Evolutionary conservation across 2,797 vertebrate genomes (phyloP).

Genomic region (Todus mexicanus): DNA sequence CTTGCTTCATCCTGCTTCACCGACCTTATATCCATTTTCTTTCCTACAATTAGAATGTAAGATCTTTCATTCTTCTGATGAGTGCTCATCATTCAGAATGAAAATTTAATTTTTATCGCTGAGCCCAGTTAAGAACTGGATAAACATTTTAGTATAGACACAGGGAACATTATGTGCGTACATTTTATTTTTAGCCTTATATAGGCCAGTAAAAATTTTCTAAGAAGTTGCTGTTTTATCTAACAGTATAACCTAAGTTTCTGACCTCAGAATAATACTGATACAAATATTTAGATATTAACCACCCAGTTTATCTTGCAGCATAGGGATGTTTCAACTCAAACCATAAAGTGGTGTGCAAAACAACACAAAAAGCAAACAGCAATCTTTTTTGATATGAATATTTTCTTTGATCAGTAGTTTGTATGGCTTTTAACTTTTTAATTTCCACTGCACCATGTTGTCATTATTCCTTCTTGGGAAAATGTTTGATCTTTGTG

Average conservation of each 20-base stretch:
- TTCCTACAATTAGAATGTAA: neutral
- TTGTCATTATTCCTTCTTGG: neutral
- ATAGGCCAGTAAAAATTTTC: neutral
- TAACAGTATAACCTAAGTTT: neutral
- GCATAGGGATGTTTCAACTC: neutral
- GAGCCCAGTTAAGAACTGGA: neutral
- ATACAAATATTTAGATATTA: neutral
- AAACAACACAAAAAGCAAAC: neutral
- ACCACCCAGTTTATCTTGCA: neutral
- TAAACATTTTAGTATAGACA: neutral
- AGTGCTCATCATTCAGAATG: neutral
- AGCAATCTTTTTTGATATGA: neutral
- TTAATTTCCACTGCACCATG: neutral
- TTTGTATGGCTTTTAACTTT: neutral
- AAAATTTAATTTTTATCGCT: neutral
- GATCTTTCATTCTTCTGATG: neutral
- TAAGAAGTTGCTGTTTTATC: neutral
- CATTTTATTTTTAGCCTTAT: neutral
- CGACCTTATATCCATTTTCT: neutral
- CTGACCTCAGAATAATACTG: neutral
- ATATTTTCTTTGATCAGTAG: neutral
- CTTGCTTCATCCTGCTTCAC: neutral
- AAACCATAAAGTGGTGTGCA: neutral
- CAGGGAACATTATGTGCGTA: accelerated
- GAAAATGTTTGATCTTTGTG: neutral